phyloP scores from a whole-genome alignment of 1,140 invertebrate genomes.

The Zaprionus vittiger region DNA sequence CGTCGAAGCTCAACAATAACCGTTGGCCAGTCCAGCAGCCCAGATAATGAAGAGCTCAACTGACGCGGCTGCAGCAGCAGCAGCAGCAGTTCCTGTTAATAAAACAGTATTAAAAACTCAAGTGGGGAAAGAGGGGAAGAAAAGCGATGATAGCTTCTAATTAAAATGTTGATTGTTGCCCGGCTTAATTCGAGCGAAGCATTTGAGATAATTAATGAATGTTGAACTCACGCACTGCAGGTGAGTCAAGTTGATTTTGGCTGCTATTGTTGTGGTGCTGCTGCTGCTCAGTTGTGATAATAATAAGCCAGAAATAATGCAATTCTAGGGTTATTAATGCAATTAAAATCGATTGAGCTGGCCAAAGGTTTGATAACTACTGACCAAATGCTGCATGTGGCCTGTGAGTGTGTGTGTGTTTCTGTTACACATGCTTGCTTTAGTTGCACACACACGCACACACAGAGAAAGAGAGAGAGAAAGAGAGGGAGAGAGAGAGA shows the following conservation, averaged over 20 bases:
- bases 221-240: background rate
- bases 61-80: conserved; percentile 21
- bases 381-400: background rate
- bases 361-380: background rate
- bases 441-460: background rate
- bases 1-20: conserved; percentile 26
- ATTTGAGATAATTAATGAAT: conserved; percentile 20
- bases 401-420: background rate
- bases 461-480: too few relatives aligned
- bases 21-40: background rate
- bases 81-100: conserved; percentile 50
- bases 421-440: background rate
- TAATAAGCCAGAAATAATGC: conserved; percentile 66
- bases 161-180: conserved; percentile 58
- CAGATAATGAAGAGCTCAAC: conserved; percentile 26
- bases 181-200: conserved; percentile 29
- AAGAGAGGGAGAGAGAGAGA: background rate
- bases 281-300: conserved; percentile 25
- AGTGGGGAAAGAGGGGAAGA: conserved; percentile 29
- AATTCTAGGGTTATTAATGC: conserved; percentile 49
- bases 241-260: background rate
- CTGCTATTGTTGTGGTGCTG: background rate
- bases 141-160: conserved; percentile 41
- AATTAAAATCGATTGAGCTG: conserved; percentile 54
- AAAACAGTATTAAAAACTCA: conserved; percentile 57